A percentile compares a stretch with the other conserved stretches of the same genome.
These are phyloP conservation scores for Phoxinus phoxinus DNA, from an alignment of 2,113 vertebrate genomes.

Conservation along the genomic window DNA sequence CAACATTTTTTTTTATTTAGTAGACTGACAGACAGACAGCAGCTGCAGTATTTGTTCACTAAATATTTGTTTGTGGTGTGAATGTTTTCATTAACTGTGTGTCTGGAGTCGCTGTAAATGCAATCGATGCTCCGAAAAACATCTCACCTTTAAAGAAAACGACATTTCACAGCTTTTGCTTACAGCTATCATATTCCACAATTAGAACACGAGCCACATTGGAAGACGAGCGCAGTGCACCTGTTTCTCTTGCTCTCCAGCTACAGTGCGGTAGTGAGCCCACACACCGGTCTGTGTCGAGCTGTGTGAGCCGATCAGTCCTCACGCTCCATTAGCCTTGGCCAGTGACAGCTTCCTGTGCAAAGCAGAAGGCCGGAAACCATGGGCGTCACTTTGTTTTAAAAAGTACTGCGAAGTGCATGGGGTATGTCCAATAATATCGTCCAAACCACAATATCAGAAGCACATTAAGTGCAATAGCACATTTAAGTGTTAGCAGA, in stretches of 20 bases:
- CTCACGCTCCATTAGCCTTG: constrained; percentile 14
- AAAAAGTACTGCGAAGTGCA: background rate
- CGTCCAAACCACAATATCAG: background rate
- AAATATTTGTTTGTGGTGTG: background rate
- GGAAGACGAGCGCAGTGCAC: background rate
- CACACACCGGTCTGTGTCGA: background rate
- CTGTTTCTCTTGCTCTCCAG: background rate
- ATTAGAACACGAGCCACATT: background rate
- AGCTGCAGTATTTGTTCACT: background rate
- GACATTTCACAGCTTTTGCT: background rate
- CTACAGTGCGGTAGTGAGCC: background rate
- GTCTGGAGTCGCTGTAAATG: background rate
- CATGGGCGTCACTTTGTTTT: background rate
- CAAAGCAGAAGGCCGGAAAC: constrained; percentile 19
- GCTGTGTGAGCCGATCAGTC: background rate
- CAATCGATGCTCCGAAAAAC: background rate
- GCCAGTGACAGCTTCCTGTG: constrained; percentile 36
- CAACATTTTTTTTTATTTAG: background rate
- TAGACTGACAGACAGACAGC: background rate
- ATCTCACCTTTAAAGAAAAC: constrained; percentile 19
- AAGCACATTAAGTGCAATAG: background rate
- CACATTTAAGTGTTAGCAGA: no score
- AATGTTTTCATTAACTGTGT: background rate
- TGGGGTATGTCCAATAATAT: background rate
- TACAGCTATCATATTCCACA: background rate